Conservation (phyloP, 1,140 invertebrate species). For the Phymorhynchus buccinoides region DNA sequence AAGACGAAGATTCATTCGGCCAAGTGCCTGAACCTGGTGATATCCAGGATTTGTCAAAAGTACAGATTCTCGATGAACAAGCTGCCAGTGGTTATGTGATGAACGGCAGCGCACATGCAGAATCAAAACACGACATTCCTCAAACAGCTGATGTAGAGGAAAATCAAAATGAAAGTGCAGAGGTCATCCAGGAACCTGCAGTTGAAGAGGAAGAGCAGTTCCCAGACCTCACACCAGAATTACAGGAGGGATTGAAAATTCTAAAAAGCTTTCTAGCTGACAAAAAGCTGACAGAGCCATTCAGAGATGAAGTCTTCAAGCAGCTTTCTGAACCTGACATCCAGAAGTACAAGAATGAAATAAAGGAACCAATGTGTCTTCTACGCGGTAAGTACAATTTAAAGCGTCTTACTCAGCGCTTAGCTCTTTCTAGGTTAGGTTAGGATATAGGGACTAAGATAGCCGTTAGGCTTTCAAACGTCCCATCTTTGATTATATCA, state of each 20-base stretch:
- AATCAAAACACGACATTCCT: constrained; percentile 1
- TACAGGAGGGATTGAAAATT: constrained; percentile 69
- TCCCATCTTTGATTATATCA: no score
- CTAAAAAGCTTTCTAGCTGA: constrained; percentile 71
- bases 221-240: constrained; percentile 54
- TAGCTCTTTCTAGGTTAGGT: no score
- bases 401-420: no score
- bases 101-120: constrained; percentile 17
- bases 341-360: constrained; percentile 72
- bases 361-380: constrained; percentile 73
- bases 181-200: neutral
- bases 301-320: constrained; percentile 70
- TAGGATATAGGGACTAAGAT: no score
- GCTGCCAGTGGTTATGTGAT: neutral
- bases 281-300: constrained; percentile 69
- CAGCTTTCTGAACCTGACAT: constrained; percentile 57
- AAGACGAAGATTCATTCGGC: neutral
- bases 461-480: no score
- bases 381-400: constrained; percentile 72
- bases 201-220: constrained; percentile 32
- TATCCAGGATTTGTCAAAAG: neutral
- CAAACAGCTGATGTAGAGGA: constrained; percentile 20
- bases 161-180: constrained; percentile 33
- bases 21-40: neutral
- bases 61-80: neutral